phyloP scores from a whole-genome alignment of 2,797 vertebrate genomes.

The Clamator glandarius region DNA sequence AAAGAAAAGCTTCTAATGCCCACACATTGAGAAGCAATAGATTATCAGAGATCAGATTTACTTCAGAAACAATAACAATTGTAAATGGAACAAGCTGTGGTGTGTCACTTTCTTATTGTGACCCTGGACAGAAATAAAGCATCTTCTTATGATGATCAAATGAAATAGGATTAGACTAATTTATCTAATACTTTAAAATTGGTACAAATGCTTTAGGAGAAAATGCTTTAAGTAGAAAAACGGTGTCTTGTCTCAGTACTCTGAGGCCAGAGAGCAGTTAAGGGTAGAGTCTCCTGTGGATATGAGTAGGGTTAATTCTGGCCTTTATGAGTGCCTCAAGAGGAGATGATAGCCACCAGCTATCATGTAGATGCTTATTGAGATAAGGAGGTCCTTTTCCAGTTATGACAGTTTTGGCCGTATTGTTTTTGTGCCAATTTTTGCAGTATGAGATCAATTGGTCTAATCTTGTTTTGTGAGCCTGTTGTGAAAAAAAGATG shows the following conservation, averaged over 20 bases:
- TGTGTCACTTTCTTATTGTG: neutral
- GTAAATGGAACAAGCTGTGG: neutral
- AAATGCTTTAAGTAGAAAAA: neutral
- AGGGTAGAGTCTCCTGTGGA: neutral
- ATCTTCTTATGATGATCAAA: neutral
- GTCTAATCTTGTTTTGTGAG: conserved; percentile 35
- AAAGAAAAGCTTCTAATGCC: neutral
- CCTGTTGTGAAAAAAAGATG: conserved; percentile 21
- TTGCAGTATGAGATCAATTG: conserved; percentile 58
- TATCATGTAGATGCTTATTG: conserved; percentile 1
- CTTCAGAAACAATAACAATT: neutral
- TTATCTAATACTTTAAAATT: conserved; percentile 11
- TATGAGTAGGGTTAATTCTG: conserved; percentile 25
- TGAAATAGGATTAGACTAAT: conserved; percentile 23
- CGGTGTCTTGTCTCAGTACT: neutral
- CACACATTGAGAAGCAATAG: neutral
- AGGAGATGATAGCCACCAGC: conserved; percentile 35
- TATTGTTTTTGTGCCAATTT: conserved; percentile 37
- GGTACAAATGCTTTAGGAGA: neutral
- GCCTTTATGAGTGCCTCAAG: neutral
- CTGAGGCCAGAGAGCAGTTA: neutral
- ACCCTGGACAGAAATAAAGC: neutral
- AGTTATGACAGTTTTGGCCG: conserved; percentile 27
- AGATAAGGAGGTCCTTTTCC: conserved; percentile 46
- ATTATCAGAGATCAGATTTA: neutral